A percentile compares a stretch with the other conserved stretches of the same genome.
These are phyloP conservation scores for Actenoides hombroni DNA, from an alignment of 2,113 vertebrate species.

Conservation along the genomic window DNA sequence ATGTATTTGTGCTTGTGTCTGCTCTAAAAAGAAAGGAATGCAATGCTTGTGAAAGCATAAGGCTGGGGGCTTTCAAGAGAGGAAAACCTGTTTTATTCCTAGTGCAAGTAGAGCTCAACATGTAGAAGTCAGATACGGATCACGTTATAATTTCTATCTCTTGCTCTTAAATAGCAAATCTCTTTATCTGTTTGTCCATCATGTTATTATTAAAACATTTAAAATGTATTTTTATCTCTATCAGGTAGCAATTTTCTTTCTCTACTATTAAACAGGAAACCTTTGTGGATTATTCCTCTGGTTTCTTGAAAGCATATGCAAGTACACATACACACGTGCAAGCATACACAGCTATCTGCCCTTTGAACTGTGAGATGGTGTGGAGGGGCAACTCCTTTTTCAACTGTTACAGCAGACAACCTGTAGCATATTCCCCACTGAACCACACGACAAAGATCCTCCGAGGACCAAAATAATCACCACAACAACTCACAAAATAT, in stretches of 20 bases:
- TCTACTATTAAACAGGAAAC: background rate
- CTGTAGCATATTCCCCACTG: background rate
- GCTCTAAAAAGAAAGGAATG: background rate
- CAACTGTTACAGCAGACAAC: background rate
- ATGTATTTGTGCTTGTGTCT: background rate
- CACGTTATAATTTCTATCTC: background rate
- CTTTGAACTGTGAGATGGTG: background rate
- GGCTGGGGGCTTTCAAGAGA: background rate
- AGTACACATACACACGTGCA: background rate
- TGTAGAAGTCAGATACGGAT: background rate
- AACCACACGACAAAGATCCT: background rate
- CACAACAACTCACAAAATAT: background rate
- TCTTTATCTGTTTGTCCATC: background rate
- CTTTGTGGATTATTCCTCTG: background rate
- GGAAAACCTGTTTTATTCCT: background rate
- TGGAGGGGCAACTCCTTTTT: background rate
- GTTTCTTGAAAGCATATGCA: background rate
- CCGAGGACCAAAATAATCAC: background rate
- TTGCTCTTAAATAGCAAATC: background rate
- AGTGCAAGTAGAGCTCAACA: background rate
- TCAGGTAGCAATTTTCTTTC: background rate
- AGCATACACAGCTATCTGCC: background rate
- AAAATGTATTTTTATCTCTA: background rate
- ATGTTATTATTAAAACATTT: background rate
- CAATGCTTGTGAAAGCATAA: background rate